Conservation (phyloP, 2,797 vertebrate species). For the Vultur gryphus region DNA sequence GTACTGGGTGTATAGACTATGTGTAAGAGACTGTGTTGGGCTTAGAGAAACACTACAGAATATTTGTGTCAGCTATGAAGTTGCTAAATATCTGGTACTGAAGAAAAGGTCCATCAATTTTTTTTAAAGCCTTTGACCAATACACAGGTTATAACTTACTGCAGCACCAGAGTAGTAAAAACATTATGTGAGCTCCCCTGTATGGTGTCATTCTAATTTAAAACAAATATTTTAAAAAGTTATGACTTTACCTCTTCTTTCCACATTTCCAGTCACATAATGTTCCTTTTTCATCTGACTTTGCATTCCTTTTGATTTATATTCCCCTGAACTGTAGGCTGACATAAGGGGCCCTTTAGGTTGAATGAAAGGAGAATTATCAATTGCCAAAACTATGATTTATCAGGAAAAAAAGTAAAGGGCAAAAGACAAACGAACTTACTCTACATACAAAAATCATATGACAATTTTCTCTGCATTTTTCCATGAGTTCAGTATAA, state of each 20-base stretch:
- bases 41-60: not conserved
- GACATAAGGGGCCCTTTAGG: constrained; percentile 37
- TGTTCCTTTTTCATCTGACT: constrained; percentile 36
- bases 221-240: constrained; percentile 1
- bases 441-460: not conserved
- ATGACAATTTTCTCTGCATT: not conserved
- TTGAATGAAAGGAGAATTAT: constrained; percentile 54
- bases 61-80: not conserved
- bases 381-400: constrained; percentile 11
- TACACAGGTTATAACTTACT: not conserved
- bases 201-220: constrained; percentile 12
- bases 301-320: constrained; percentile 50
- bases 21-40: not conserved
- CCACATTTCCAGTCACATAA: constrained; percentile 18
- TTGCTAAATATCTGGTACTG: not conserved
- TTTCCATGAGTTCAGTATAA: not conserved
- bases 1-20: not conserved
- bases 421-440: not conserved
- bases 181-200: not conserved
- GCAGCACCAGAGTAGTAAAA: not conserved
- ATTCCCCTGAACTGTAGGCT: not conserved
- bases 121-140: not conserved
- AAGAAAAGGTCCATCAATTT: not conserved
- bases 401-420: not conserved
- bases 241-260: constrained; percentile 30